Percentiles rank a stretch among this genome's conserved stretches.
phyloP scores from a whole-genome alignment of 2,113 vertebrate genomes.

The Erythrocercus mccallii region DNA sequence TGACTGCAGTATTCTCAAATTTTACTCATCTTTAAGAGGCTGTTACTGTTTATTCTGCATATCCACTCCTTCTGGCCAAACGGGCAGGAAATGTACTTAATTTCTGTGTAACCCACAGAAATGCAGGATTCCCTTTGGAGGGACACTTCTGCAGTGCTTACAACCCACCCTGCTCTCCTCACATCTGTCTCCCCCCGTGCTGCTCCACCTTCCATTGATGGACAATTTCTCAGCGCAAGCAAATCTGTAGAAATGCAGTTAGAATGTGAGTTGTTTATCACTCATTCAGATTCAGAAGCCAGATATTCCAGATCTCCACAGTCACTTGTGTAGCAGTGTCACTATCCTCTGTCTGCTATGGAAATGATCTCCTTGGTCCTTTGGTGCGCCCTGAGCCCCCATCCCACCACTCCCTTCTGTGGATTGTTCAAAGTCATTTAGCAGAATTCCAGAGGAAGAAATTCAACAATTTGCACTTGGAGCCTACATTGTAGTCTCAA shows the following conservation, averaged over 20 bases:
- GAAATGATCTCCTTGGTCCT: neutral
- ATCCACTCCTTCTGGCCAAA: neutral
- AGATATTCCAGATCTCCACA: neutral
- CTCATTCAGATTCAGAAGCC: neutral
- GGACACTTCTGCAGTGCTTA: neutral
- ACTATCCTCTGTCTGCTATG: neutral
- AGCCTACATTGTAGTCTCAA: neutral
- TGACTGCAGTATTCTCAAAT: neutral
- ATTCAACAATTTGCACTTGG: constrained; percentile 2
- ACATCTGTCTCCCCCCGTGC: rapidly evolving
- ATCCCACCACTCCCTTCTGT: neutral
- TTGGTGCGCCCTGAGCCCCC: rapidly evolving
- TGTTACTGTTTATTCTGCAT: neutral
- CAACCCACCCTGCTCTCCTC: neutral
- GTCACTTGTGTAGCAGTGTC: neutral
- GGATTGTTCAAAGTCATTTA: neutral
- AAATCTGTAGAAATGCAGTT: neutral
- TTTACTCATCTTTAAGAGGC: neutral
- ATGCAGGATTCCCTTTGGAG: neutral
- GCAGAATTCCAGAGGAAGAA: neutral
- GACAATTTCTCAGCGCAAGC: neutral
- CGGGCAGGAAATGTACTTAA: neutral
- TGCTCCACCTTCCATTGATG: neutral
- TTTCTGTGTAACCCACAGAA: neutral
- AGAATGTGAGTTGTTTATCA: neutral